A percentile compares a stretch with the other conserved stretches of the same genome.
Evolutionary conservation across 1,140 invertebrate genomes (phyloP).

Genomic region (Thrips palmi): DNA sequence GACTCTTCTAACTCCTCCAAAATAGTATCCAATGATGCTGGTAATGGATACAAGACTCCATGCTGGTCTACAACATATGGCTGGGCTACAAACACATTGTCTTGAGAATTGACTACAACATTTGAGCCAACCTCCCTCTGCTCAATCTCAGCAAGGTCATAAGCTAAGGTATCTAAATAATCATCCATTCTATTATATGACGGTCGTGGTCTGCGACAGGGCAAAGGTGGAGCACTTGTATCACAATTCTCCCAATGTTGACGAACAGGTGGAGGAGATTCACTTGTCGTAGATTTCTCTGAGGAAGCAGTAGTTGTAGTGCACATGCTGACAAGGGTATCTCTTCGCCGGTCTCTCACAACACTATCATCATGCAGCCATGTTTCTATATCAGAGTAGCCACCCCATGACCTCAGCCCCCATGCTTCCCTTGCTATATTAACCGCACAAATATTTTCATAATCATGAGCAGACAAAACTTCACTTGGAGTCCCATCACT

Average conservation of each 20-base stretch:
- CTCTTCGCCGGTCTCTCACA: slow-evolving; percentile 31
- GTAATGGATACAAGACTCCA: slow-evolving; percentile 29
- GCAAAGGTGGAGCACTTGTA: slow-evolving; percentile 26
- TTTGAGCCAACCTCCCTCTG: too few relatives aligned
- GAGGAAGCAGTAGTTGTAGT: slow-evolving; percentile 25
- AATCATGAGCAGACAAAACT: slow-evolving; percentile 41
- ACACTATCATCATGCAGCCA: slow-evolving; percentile 40
- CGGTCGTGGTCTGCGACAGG: slow-evolving; percentile 23
- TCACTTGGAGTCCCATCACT: slow-evolving; percentile 33
- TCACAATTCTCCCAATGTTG: too few relatives aligned
- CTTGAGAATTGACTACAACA: too few relatives aligned
- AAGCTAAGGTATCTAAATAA: slow-evolving; percentile 31
- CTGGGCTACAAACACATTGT: slow-evolving; percentile 31
- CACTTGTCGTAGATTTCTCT: slow-evolving; percentile 24
- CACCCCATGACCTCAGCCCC: slow-evolving; percentile 45
- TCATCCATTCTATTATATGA: slow-evolving; percentile 28
- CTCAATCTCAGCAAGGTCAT: slow-evolving; percentile 25
- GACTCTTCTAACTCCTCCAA: slow-evolving; percentile 35
- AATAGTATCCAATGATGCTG: slow-evolving; percentile 30
- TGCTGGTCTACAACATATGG: slow-evolving; percentile 32
- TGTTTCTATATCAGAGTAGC: slow-evolving; percentile 42
- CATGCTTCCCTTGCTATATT: slow-evolving; percentile 43
- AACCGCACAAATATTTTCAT: slow-evolving; percentile 44
- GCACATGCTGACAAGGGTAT: too few relatives aligned
- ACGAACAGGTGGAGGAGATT: too few relatives aligned